Evolutionary conservation across 1,140 invertebrate species (phyloP).

Genomic region (Ceratosolen solmsi): DNA sequence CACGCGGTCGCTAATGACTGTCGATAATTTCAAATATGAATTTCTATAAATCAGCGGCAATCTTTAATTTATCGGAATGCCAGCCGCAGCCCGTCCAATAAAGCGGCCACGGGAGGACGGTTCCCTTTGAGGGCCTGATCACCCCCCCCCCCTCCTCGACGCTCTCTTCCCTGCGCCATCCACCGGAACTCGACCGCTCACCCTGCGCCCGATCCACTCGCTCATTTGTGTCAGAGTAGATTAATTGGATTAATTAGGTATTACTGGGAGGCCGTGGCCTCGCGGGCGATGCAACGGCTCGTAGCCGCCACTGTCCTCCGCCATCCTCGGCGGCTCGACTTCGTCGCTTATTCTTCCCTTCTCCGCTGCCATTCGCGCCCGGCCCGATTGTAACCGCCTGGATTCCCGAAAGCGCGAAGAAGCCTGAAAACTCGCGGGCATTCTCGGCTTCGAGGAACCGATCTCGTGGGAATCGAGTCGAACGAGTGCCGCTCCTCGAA

Average conservation of each 20-base stretch:
- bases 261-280: conserved; percentile 65
- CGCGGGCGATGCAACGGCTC: background rate
- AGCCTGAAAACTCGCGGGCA: conserved; percentile 40
- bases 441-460: conserved; percentile 26
- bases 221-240: conserved; percentile 72
- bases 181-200: background rate
- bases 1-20: conserved; percentile 67
- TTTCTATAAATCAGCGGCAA: conserved; percentile 73
- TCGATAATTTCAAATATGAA: conserved; percentile 74
- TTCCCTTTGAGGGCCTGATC: conserved; percentile 58
- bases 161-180: conserved; percentile 26
- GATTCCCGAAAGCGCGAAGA: conserved; percentile 36
- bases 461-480: conserved; percentile 42
- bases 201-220: conserved; percentile 54
- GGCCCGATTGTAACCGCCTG: conserved; percentile 16
- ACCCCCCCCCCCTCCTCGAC: background rate
- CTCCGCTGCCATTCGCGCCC: background rate
- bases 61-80: conserved; percentile 75
- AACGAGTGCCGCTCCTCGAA: conserved; percentile 21
- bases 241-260: conserved; percentile 75
- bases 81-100: too few relatives aligned
- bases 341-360: conserved; percentile 5
- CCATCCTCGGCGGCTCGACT: background rate
- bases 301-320: background rate
- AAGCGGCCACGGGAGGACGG: conserved; percentile 57